These are phyloP conservation scores for Drosophila stalkeri DNA, from an alignment of 2,888 invertebrate genomes.

Conservation along the genomic window DNA sequence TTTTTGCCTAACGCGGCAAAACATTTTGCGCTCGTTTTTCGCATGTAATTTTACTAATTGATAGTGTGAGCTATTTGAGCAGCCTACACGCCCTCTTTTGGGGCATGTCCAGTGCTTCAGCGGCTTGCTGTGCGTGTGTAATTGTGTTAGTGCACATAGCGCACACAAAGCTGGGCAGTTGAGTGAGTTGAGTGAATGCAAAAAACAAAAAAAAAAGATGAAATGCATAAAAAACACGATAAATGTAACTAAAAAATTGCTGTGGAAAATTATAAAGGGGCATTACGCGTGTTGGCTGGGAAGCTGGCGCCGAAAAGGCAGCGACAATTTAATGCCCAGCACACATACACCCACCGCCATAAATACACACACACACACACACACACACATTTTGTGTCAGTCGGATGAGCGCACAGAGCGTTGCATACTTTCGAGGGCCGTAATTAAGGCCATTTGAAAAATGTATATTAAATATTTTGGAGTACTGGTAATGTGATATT, in stretches of 20 bases:
- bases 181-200: slow-evolving; percentile 38
- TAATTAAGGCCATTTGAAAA: neutral
- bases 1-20: slow-evolving; percentile 56
- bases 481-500: neutral
- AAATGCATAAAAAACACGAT: slow-evolving; percentile 28
- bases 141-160: slow-evolving; percentile 70
- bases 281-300: slow-evolving; percentile 49
- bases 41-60: slow-evolving; percentile 79
- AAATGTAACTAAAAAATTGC: slow-evolving; percentile 67
- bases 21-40: slow-evolving; percentile 72
- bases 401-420: slow-evolving; percentile 29
- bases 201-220: slow-evolving; percentile 14
- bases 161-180: slow-evolving; percentile 25
- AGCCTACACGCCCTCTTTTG: neutral
- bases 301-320: slow-evolving; percentile 43
- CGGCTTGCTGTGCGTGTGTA: slow-evolving; percentile 59
- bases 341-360: slow-evolving; percentile 27
- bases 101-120: slow-evolving; percentile 36
- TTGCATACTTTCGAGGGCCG: slow-evolving; percentile 46
- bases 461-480: neutral
- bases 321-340: slow-evolving; percentile 53
- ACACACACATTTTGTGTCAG: slow-evolving; percentile 4
- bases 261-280: slow-evolving; percentile 69
- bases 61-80: slow-evolving; percentile 73
- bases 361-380: slow-evolving; percentile 15